These are phyloP conservation scores for Coregonus suidteri DNA, from an alignment of 2,797 vertebrate species.

Conservation along the genomic window DNA sequence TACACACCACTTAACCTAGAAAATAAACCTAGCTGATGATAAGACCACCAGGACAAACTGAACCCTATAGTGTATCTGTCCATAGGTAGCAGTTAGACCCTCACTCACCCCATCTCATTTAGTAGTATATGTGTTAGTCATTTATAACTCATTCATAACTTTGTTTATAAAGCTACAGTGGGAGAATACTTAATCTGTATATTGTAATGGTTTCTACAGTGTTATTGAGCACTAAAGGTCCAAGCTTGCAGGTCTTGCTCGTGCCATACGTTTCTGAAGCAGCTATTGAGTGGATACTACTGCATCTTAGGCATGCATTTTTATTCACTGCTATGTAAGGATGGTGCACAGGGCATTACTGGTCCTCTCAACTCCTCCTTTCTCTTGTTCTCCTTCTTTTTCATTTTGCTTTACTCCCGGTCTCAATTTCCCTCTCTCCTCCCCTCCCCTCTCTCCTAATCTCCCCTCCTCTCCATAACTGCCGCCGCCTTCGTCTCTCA, in stretches of 20 bases:
- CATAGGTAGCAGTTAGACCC: slow-evolving; percentile 43
- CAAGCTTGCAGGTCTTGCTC: neutral
- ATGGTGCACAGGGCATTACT: slow-evolving; percentile 28
- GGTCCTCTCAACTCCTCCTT: slow-evolving; percentile 23
- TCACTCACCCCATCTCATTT: neutral
- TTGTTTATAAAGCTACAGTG: neutral
- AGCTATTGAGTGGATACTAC: slow-evolving; percentile 19
- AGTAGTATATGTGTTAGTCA: neutral
- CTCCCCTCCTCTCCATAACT: too few relatives aligned
- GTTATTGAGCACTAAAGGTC: neutral
- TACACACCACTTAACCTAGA: neutral
- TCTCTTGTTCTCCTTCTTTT: neutral
- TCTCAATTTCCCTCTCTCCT: neutral
- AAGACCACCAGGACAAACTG: neutral
- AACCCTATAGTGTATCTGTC: neutral
- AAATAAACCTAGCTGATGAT: neutral
- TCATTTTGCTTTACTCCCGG: too few relatives aligned
- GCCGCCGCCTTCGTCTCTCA: slow-evolving; percentile 52
- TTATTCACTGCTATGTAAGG: neutral
- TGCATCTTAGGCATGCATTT: neutral
- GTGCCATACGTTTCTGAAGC: slow-evolving; percentile 15
- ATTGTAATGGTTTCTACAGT: neutral
- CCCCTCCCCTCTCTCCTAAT: too few relatives aligned
- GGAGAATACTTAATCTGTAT: neutral
- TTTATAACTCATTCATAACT: neutral